A percentile compares a stretch with the other conserved stretches of the same genome.
These are phyloP conservation scores for Aelia acuminata DNA, from an alignment of 2,888 invertebrate genomes.

Conservation along the genomic window DNA sequence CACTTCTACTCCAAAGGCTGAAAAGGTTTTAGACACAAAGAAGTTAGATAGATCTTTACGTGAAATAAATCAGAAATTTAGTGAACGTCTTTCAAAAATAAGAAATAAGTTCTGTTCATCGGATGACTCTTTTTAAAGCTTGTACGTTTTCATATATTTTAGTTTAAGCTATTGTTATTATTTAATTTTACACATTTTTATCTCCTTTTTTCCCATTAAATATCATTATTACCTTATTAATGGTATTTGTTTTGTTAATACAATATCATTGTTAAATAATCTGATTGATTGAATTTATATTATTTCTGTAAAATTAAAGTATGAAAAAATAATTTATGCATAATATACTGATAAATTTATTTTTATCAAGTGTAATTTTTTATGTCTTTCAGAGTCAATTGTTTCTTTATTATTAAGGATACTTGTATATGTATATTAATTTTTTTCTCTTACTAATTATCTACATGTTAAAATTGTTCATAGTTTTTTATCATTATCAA, in stretches of 20 bases:
- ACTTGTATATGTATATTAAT: neutral
- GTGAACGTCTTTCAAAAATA: conserved; percentile 38
- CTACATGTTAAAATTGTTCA: neutral
- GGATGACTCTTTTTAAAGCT: conserved; percentile 8
- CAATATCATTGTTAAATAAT: neutral
- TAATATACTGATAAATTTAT: neutral
- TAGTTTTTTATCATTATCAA: neutral
- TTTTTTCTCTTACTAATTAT: neutral
- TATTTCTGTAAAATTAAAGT: neutral
- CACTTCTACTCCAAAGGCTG: neutral
- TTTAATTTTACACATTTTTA: neutral
- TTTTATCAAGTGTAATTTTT: neutral
- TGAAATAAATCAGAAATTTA: conserved; percentile 21
- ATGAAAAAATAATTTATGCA: neutral
- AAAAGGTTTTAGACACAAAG: conserved; percentile 12
- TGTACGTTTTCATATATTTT: neutral
- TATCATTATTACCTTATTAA: neutral
- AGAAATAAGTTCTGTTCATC: conserved; percentile 40
- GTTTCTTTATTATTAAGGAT: neutral
- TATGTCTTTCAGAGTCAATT: too few species aligned
- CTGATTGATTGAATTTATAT: neutral
- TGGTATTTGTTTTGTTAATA: neutral
- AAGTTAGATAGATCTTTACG: conserved; percentile 37
- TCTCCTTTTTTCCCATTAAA: neutral
- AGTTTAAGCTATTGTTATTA: neutral